Evolutionary conservation across 2,888 invertebrate genomes (phyloP).

Genomic region (Liodrosophila aerea): DNA sequence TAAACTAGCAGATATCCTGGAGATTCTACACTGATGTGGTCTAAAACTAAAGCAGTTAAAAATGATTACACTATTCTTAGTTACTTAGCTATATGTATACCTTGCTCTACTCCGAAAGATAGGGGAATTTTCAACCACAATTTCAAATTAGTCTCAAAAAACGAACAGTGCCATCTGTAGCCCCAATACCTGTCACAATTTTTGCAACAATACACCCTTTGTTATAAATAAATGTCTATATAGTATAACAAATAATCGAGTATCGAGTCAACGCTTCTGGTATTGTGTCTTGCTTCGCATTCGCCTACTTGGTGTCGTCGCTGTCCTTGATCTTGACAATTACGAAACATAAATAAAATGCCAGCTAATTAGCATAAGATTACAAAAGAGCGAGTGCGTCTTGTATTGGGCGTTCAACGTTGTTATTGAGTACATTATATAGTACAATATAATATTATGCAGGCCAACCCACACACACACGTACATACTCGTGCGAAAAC

Average conservation of each 20-base stretch:
- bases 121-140: too few relatives aligned
- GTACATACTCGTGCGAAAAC: neutral
- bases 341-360: conserved; percentile 46
- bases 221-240: neutral
- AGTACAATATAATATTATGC: conserved; percentile 34
- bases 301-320: conserved; percentile 38
- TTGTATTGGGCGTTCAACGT: conserved; percentile 43
- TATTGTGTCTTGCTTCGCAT: conserved; percentile 18
- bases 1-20: neutral
- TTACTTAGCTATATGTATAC: too few relatives aligned
- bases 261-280: conserved; percentile 28
- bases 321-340: conserved; percentile 73
- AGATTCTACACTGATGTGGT: too few relatives aligned
- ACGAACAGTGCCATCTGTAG: too few relatives aligned
- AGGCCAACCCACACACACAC: conserved; percentile 48
- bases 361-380: conserved; percentile 67
- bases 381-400: conserved; percentile 49
- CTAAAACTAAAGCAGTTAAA: too few relatives aligned
- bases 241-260: conserved; percentile 4
- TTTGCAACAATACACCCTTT: neutral
- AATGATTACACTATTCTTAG: too few relatives aligned
- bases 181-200: too few relatives aligned
- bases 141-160: too few relatives aligned
- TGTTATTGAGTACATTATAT: neutral
- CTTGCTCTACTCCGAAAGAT: too few relatives aligned